These are phyloP conservation scores for Mormyrops boulengeri DNA, from an alignment of 2,797 vertebrate species.

Conservation along the genomic window DNA sequence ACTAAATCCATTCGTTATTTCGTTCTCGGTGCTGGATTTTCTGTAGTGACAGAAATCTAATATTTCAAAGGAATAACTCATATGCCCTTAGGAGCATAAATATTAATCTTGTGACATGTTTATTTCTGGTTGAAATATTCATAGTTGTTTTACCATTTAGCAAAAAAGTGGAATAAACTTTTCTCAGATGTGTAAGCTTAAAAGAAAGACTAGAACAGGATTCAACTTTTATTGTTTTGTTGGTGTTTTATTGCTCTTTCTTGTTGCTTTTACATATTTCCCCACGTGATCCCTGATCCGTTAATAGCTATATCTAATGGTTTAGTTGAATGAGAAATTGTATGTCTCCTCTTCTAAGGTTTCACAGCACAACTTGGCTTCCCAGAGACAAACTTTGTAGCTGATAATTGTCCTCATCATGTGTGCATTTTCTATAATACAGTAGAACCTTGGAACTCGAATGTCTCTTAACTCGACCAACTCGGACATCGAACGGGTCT, in stretches of 20 bases:
- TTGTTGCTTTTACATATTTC: conserved; percentile 49
- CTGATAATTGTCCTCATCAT: background rate
- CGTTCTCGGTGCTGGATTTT: conserved; percentile 42
- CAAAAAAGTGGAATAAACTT: conserved; percentile 56
- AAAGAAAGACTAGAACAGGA: conserved; percentile 39
- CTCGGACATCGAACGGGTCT: background rate
- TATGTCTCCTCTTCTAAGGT: background rate
- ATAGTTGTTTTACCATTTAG: conserved; percentile 58
- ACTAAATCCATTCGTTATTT: conserved; percentile 51
- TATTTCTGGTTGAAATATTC: conserved; percentile 65
- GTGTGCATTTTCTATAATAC: background rate
- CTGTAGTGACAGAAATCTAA: conserved; percentile 46
- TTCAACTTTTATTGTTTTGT: conserved; percentile 40
- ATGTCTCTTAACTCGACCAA: background rate
- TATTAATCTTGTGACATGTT: conserved; percentile 64
- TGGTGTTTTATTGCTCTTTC: conserved; percentile 39
- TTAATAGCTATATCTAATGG: background rate
- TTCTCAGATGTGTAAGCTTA: conserved; percentile 41
- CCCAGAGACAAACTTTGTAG: background rate
- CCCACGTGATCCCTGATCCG: background rate
- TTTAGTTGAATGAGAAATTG: background rate
- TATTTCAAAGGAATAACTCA: conserved; percentile 54
- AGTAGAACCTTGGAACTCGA: background rate
- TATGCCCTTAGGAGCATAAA: conserved; percentile 57
- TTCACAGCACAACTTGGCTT: background rate